Percentiles rank a stretch among this genome's conserved stretches.
Conservation (phyloP, 2,797 vertebrate genomes). For the Lithobates pipiens region DNA sequence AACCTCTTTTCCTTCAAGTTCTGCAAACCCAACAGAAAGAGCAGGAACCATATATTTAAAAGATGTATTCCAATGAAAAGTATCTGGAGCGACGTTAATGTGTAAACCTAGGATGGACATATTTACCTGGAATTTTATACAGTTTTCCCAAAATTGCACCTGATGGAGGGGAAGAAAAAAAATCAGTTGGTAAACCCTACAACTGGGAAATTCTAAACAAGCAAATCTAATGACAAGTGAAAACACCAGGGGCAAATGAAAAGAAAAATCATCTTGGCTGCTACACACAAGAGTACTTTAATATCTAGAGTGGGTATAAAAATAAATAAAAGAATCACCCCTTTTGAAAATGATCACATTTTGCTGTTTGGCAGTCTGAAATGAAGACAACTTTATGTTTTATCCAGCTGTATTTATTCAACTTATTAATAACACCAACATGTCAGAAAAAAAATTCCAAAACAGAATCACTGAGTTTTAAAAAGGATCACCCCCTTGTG, state of each 20-base stretch:
- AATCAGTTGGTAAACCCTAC: background rate
- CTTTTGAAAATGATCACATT: too few relatives aligned
- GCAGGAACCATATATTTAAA: conserved; percentile 54
- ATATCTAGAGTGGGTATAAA: too few relatives aligned
- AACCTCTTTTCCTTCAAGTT: conserved; percentile 97
- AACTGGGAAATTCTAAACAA: background rate
- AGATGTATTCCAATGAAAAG: background rate
- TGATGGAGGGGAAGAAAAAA: conserved; percentile 68
- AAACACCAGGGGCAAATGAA: background rate
- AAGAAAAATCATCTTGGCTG: too few relatives aligned
- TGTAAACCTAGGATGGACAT: conserved; percentile 53
- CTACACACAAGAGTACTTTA: too few relatives aligned
- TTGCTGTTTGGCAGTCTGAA: too few relatives aligned
- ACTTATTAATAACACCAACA: too few relatives aligned
- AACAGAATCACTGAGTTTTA: too few relatives aligned
- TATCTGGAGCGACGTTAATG: conserved; percentile 4
- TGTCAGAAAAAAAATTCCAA: too few relatives aligned
- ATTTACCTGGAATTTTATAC: conserved; percentile 97
- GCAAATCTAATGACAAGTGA: background rate
- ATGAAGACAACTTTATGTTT: too few relatives aligned
- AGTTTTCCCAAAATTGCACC: conserved; percentile 98
- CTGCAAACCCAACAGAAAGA: conserved; percentile 70
- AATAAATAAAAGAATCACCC: too few relatives aligned
- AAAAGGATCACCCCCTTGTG: too few relatives aligned
- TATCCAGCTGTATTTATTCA: too few relatives aligned